Conservation (phyloP, 2,113 vertebrate genomes). For the Acrocephalus kingi region DNA sequence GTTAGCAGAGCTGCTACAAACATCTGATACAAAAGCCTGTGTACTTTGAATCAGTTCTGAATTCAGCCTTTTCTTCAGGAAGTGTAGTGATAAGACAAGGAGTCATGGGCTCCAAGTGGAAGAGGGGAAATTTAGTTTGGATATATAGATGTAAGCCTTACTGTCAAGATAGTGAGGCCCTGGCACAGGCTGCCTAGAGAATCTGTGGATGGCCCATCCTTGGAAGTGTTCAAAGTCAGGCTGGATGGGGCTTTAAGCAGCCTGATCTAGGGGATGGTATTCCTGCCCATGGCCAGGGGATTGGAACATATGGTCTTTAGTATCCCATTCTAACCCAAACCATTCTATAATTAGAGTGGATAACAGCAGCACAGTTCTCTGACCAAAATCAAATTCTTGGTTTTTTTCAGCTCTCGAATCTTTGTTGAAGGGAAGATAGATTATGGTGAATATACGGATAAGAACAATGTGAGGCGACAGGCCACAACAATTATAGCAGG, state of each 20-base stretch:
- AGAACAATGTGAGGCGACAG: conserved; percentile 91
- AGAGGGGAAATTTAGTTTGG: background rate
- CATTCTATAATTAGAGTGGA: background rate
- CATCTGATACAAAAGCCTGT: background rate
- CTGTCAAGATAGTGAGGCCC: background rate
- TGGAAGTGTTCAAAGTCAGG: background rate
- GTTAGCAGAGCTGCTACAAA: background rate
- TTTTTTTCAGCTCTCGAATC: conserved; percentile 80
- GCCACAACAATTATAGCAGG: conserved; percentile 97
- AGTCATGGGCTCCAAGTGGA: background rate
- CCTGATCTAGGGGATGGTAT: background rate
- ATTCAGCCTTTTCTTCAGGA: background rate
- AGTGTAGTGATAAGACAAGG: background rate
- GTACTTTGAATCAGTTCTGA: background rate
- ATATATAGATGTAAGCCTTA: background rate
- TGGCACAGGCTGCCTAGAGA: background rate
- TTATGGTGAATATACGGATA: conserved; percentile 95
- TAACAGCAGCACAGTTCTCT: background rate
- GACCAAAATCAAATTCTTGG: background rate
- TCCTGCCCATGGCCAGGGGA: accelerated
- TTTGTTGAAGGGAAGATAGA: conserved; percentile 95
- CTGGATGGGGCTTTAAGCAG: background rate
- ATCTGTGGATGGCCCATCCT: background rate
- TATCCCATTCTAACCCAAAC: background rate
- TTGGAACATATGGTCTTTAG: background rate